Evolutionary conservation across 2,888 invertebrate species (phyloP).

Genomic region (Xestoiulus laeticollis): DNA sequence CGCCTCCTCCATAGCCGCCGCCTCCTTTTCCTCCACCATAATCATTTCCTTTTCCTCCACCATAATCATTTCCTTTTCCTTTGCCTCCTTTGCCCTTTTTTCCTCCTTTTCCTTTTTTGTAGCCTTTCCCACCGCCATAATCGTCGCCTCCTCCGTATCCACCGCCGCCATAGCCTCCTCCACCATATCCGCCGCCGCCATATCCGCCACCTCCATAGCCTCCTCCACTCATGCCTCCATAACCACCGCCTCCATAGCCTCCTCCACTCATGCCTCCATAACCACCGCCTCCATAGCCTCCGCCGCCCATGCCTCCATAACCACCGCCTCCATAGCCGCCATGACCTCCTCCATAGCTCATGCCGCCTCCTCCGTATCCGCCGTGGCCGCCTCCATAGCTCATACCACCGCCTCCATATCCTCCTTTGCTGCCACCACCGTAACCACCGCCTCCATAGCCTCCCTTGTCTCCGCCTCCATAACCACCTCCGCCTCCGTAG

Average conservation of each 20-base stretch:
- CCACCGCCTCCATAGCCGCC: background rate
- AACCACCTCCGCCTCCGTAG: background rate
- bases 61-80: background rate
- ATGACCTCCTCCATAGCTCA: background rate
- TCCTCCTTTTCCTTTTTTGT: background rate
- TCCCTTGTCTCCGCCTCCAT: background rate
- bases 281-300: background rate
- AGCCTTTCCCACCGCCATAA: background rate
- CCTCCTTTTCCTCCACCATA: background rate
- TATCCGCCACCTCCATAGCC: background rate
- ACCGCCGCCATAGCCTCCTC: background rate
- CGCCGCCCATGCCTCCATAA: background rate
- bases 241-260: conserved; percentile 27
- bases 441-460: conserved; percentile 1
- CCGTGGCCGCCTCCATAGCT: conserved; percentile 12
- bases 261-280: conserved; percentile 15
- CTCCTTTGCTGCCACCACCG: conserved; percentile 15
- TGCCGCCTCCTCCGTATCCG: background rate
- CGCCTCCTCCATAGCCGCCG: background rate
- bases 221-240: background rate
- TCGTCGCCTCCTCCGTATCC: background rate
- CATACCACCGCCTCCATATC: background rate
- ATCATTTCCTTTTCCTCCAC: background rate
- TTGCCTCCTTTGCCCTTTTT: background rate
- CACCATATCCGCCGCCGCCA: conserved; percentile 5